These are phyloP conservation scores for Lampris incognitus DNA, from an alignment of 2,113 vertebrate genomes.

Conservation along the genomic window DNA sequence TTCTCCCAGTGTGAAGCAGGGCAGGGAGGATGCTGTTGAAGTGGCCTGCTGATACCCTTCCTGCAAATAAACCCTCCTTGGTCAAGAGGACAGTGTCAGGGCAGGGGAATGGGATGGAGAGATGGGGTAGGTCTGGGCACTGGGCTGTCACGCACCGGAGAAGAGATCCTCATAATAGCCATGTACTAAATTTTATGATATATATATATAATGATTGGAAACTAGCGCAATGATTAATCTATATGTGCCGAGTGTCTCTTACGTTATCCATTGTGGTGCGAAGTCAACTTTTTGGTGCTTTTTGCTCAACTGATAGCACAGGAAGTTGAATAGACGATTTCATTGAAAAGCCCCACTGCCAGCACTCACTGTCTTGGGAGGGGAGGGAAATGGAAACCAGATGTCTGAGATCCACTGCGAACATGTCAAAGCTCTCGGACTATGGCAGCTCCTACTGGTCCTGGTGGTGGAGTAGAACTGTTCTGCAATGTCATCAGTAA, in stretches of 20 bases:
- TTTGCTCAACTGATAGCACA: constrained; percentile 74
- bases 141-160: not conserved
- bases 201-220: too few relatives aligned
- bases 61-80: constrained; percentile 65
- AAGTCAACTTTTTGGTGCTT: constrained; percentile 19
- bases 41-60: constrained; percentile 59
- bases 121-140: not conserved
- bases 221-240: constrained; percentile 34
- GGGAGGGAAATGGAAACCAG: constrained; percentile 80
- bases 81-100: constrained; percentile 41
- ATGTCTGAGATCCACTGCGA: constrained; percentile 79
- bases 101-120: constrained; percentile 7
- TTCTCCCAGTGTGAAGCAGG: constrained; percentile 39
- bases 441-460: constrained; percentile 74
- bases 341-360: constrained; percentile 75
- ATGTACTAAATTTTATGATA: too few relatives aligned
- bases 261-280: constrained; percentile 48
- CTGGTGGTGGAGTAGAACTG: constrained; percentile 65
- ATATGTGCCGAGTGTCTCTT: constrained; percentile 43
- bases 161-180: constrained; percentile 6
- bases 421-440: constrained; percentile 80
- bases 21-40: constrained; percentile 73
- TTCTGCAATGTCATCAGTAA: constrained; percentile 79
- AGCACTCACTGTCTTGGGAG: constrained; percentile 74
- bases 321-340: constrained; percentile 78